phyloP scores from a whole-genome alignment of 23 tunicate genomes.

The Botrylloides violaceus region DNA sequence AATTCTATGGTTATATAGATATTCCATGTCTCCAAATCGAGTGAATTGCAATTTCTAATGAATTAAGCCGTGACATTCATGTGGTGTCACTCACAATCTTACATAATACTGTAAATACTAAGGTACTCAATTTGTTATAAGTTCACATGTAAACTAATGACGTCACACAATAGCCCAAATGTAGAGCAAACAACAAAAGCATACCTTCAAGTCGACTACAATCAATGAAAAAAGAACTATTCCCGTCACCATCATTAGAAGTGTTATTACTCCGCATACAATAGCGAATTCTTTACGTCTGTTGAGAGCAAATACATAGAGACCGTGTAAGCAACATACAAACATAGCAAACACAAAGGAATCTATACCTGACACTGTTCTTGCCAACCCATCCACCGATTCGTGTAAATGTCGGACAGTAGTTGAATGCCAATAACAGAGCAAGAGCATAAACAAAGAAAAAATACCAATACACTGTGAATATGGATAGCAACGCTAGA shows the following conservation, averaged over 20 bases:
- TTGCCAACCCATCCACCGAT: conserved; percentile 92
- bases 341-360: background rate
- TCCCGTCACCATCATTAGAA: conserved; percentile 43
- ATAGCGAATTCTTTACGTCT: conserved; percentile 69
- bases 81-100: too few relatives aligned
- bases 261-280: conserved; percentile 34
- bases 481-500: conserved; percentile 56
- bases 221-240: conserved; percentile 39
- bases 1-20: too few relatives aligned
- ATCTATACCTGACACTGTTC: conserved; percentile 64
- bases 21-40: too few relatives aligned
- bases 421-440: conserved; percentile 35
- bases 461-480: conserved; percentile 90
- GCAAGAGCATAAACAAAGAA: conserved; percentile 64
- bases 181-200: conserved; percentile 2
- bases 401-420: conserved; percentile 62
- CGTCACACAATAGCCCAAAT: too few relatives aligned
- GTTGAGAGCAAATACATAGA: conserved; percentile 11
- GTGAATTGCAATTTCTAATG: too few relatives aligned
- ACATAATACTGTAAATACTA: too few relatives aligned
- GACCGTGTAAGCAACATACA: background rate
- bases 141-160: too few relatives aligned
- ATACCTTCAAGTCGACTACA: conserved; percentile 45
- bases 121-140: too few relatives aligned
- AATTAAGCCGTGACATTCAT: too few relatives aligned